phyloP scores from a whole-genome alignment of 2,797 vertebrate species.

The Lagorchestes hirsutus region DNA sequence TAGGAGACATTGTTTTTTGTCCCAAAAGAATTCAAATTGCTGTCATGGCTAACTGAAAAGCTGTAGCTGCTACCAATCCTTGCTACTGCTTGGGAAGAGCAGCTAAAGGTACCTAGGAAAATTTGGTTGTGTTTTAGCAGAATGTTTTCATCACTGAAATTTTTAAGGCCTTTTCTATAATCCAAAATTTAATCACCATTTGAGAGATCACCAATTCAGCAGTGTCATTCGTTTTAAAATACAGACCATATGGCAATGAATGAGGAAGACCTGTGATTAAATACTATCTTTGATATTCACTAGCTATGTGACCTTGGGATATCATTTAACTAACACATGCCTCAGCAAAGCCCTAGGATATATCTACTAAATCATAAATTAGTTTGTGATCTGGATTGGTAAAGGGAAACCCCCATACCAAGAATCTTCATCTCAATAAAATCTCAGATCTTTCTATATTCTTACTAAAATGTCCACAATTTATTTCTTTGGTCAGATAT shows the following conservation, averaged over 20 bases:
- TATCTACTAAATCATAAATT: not conserved
- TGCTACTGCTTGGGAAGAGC: conserved; percentile 6
- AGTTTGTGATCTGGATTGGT: not conserved
- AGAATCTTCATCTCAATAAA: not conserved
- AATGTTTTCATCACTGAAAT: conserved; percentile 34
- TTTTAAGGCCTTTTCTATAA: conserved; percentile 37
- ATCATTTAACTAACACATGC: not conserved
- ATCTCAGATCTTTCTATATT: not conserved
- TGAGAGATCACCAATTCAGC: not conserved
- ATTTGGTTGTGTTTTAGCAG: not conserved
- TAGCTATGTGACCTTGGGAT: not conserved
- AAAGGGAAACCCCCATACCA: not conserved
- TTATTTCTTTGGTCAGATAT: not conserved
- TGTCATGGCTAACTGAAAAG: conserved; percentile 30
- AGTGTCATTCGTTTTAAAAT: not conserved
- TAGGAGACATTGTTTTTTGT: conserved; percentile 16
- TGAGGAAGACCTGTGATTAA: not conserved
- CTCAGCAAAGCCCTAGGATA: not conserved
- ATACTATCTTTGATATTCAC: not conserved
- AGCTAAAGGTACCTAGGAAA: conserved; percentile 19
- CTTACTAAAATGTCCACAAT: not conserved
- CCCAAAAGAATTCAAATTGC: not conserved
- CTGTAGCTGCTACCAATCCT: conserved; percentile 6
- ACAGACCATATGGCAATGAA: not conserved
- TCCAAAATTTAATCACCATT: not conserved